Conservation (phyloP, 1,140 invertebrate species). For the Homalodisca vitripennis region DNA sequence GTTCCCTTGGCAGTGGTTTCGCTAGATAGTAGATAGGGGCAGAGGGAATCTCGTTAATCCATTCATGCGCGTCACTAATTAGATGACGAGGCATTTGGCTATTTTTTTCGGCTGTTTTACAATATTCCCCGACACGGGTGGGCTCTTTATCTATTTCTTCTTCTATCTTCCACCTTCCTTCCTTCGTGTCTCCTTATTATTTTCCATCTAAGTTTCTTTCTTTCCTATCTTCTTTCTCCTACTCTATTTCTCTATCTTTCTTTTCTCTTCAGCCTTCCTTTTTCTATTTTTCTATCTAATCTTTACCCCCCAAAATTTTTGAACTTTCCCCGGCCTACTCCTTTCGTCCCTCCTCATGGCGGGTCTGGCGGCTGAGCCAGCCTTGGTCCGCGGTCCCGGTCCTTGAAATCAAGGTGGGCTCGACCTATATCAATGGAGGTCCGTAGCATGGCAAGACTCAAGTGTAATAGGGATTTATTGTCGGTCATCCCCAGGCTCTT, state of each 20-base stretch:
- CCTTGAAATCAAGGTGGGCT: background rate
- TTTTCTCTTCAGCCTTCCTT: background rate
- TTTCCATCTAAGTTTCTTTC: too few relatives aligned
- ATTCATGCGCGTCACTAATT: conserved; percentile 56
- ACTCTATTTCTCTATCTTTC: background rate
- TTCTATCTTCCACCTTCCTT: background rate
- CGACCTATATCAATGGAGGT: background rate
- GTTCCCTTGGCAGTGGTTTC: background rate
- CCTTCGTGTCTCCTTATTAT: too few relatives aligned
- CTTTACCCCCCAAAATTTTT: background rate
- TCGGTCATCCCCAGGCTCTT: background rate
- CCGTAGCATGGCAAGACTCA: background rate
- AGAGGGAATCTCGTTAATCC: conserved; percentile 52
- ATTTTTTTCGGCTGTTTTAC: conserved; percentile 28
- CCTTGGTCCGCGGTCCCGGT: background rate
- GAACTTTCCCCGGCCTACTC: background rate
- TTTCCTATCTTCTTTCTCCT: background rate
- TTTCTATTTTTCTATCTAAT: background rate
- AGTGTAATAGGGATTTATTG: background rate
- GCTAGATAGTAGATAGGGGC: conserved; percentile 16
- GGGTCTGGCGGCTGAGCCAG: background rate
- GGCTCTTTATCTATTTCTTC: background rate
- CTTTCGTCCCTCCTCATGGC: background rate
- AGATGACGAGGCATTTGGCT: conserved; percentile 58
- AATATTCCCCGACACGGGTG: background rate